Conservation (phyloP, 2,797 vertebrate species). For the Neosilurus mollespiculum region DNA sequence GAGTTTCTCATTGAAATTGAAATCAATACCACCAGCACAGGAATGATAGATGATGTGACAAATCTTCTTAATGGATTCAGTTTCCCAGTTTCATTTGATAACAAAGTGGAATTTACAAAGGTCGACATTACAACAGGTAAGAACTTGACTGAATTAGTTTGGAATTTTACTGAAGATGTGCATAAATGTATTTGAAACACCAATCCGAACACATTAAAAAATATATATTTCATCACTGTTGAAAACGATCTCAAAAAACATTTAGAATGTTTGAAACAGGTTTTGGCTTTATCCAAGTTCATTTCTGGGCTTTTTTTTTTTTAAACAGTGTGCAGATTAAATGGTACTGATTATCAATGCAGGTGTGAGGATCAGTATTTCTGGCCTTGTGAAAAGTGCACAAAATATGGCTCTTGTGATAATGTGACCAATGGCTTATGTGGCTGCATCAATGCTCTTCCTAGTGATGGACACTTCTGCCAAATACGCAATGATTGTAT, state of each 20-base stretch:
- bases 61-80: background rate
- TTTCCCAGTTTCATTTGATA: background rate
- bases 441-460: conserved; percentile 19
- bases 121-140: conserved; percentile 30
- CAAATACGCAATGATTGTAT: conserved; percentile 19
- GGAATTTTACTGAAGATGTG: background rate
- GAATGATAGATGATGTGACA: background rate
- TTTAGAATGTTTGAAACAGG: background rate
- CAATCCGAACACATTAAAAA: no score
- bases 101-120: background rate
- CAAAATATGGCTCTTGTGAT: background rate
- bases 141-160: background rate
- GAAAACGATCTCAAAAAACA: background rate
- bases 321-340: conserved; percentile 11
- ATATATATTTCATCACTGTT: background rate
- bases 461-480: conserved; percentile 24
- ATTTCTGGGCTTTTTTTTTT: background rate
- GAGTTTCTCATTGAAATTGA: conserved; percentile 19
- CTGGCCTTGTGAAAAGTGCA: conserved; percentile 21
- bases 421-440: conserved; percentile 10
- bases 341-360: conserved; percentile 13
- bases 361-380: conserved; percentile 17
- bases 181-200: background rate
- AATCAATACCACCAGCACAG: background rate
- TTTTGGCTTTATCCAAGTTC: background rate